These are phyloP conservation scores for Megastigmus dorsalis DNA, from an alignment of 2,888 invertebrate species.

Conservation along the genomic window DNA sequence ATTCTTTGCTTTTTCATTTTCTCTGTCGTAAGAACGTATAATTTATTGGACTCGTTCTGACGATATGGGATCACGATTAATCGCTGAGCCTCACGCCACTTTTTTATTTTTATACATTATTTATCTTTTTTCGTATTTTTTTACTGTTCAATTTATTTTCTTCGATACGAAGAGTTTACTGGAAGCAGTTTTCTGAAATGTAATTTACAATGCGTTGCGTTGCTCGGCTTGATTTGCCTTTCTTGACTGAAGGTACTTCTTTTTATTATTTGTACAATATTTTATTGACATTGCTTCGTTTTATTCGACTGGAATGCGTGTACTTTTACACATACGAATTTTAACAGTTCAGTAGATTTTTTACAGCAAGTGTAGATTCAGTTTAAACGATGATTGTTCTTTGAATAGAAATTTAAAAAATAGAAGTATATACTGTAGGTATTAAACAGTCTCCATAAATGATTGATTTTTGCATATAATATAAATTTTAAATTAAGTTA, in stretches of 20 bases:
- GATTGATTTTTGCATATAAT: too few species aligned
- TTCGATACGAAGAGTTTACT: constrained; percentile 49
- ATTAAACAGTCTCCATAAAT: too few species aligned
- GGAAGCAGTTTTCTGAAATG: constrained; percentile 18
- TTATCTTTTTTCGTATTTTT: background rate
- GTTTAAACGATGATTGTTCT: too few species aligned
- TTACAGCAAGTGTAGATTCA: background rate
- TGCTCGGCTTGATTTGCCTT: constrained; percentile 3
- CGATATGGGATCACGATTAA: background rate
- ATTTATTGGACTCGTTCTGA: background rate
- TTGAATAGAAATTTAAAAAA: background rate
- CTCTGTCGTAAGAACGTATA: too few species aligned
- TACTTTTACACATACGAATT: constrained; percentile 17
- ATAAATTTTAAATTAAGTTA: too few species aligned
- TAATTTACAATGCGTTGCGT: constrained; percentile 30
- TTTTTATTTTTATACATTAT: too few species aligned
- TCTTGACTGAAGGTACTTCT: background rate
- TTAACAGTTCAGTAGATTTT: too few species aligned
- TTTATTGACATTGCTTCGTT: constrained; percentile 28
- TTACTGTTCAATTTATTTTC: constrained; percentile 19
- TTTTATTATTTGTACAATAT: constrained; percentile 28
- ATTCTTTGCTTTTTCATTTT: too few species aligned
- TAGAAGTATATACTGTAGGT: too few species aligned
- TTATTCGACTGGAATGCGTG: background rate
- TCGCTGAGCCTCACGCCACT: background rate